phyloP scores from a whole-genome alignment of 2,888 invertebrate species.

The Heliconius hortense region DNA sequence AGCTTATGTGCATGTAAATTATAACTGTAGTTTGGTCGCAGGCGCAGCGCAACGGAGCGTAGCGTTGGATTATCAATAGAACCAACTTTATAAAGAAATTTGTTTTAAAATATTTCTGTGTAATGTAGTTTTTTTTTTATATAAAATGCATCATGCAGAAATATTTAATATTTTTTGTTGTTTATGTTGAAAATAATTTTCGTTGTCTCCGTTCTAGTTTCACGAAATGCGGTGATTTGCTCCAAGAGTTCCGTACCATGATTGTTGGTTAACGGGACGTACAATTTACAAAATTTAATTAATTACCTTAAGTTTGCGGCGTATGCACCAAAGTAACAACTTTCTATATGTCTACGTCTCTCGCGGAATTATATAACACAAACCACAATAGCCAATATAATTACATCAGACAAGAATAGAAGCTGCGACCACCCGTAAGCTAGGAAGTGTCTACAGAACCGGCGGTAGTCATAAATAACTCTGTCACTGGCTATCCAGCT shows the following conservation, averaged over 20 bases:
- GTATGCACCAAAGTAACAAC: neutral
- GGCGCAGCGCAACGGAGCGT: slow-evolving; percentile 23
- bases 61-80: slow-evolving; percentile 1
- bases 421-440: neutral
- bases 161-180: neutral
- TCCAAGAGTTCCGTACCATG: no score
- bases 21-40: slow-evolving; percentile 24
- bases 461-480: slow-evolving; percentile 17
- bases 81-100: neutral
- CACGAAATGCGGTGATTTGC: no score
- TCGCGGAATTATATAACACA: neutral
- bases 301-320: neutral
- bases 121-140: neutral
- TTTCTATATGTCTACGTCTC: no score
- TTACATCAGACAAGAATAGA: slow-evolving; percentile 11
- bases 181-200: neutral
- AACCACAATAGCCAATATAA: neutral
- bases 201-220: neutral
- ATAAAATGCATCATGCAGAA: neutral
- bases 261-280: no score
- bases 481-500: slow-evolving; percentile 5
- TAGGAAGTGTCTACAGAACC: neutral
- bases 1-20: slow-evolving; percentile 8
- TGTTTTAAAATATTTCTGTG: neutral
- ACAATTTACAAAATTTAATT: no score